A percentile compares a stretch with the other conserved stretches of the same genome.
Conservation (phyloP, 2,797 vertebrate genomes). For the Gallinago solitaria region DNA sequence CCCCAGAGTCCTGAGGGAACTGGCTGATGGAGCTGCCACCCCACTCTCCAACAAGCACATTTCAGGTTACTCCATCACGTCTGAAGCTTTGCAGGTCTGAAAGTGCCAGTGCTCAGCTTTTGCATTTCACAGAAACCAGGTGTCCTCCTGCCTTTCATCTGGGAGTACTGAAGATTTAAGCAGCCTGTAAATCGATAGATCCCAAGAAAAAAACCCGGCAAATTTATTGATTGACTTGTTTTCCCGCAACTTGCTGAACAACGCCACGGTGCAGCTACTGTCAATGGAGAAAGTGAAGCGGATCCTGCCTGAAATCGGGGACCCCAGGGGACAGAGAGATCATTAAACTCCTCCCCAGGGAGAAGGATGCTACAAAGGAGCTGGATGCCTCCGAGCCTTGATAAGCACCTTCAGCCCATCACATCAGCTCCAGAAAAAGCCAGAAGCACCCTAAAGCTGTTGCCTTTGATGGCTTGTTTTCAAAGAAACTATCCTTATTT, state of each 20-base stretch:
- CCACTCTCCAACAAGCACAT: not conserved
- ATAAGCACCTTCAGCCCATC: not conserved
- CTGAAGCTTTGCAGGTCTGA: not conserved
- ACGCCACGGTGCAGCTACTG: not conserved
- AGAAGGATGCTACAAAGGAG: not conserved
- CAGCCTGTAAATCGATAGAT: not conserved
- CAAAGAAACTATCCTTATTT: not conserved
- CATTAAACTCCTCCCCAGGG: not conserved
- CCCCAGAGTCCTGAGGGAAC: not conserved
- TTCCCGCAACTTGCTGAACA: not conserved
- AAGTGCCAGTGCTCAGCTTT: not conserved
- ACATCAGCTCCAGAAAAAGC: not conserved
- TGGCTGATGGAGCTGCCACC: not conserved
- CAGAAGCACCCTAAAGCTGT: not conserved
- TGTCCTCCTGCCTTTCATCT: not conserved
- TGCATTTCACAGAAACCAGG: not conserved
- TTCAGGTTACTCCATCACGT: not conserved
- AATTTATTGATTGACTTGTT: not conserved
- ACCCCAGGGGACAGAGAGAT: not conserved
- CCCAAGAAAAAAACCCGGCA: not conserved
- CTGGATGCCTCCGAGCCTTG: not conserved
- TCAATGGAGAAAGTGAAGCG: not conserved
- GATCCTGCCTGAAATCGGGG: not conserved
- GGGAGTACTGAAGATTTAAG: not conserved
- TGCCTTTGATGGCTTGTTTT: not conserved